Conservation (phyloP, 2,888 invertebrate species). For the Limenitis camilla region DNA sequence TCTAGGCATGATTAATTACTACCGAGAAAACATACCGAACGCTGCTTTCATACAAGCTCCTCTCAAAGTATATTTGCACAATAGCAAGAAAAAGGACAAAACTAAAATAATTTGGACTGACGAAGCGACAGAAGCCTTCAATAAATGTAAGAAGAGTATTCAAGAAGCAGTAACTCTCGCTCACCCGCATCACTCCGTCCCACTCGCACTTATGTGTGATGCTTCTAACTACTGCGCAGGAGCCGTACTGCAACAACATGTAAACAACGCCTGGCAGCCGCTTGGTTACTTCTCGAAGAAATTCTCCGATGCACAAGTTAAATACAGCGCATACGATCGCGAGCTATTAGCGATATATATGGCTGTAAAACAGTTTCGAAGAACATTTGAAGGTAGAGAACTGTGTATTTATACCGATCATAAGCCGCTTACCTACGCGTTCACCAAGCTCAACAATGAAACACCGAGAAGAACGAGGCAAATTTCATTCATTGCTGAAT, state of each 20-base stretch:
- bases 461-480: slow-evolving; percentile 4
- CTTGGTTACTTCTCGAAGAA: slow-evolving; percentile 38
- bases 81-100: slow-evolving; percentile 24
- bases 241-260: slow-evolving; percentile 27
- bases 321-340: background rate
- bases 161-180: slow-evolving; percentile 4
- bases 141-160: slow-evolving; percentile 20
- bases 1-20: slow-evolving; percentile 19
- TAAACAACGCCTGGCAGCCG: slow-evolving; percentile 19
- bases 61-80: slow-evolving; percentile 7
- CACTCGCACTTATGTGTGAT: slow-evolving; percentile 10
- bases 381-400: background rate
- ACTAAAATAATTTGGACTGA: slow-evolving; percentile 23
- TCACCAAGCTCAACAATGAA: background rate
- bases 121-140: slow-evolving; percentile 22
- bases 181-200: slow-evolving; percentile 1
- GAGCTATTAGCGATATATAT: slow-evolving; percentile 6
- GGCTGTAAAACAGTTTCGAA: slow-evolving; percentile 3
- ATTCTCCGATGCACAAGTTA: slow-evolving; percentile 25
- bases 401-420: slow-evolving; percentile 4
- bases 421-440: slow-evolving; percentile 1
- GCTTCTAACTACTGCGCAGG: slow-evolving; percentile 12
- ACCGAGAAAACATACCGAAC: slow-evolving; percentile 8
- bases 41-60: too few species aligned
- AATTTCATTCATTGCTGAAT: slow-evolving; percentile 5